phyloP scores from a whole-genome alignment of 1,140 invertebrate species.

The Atopsyche davidsoni region DNA sequence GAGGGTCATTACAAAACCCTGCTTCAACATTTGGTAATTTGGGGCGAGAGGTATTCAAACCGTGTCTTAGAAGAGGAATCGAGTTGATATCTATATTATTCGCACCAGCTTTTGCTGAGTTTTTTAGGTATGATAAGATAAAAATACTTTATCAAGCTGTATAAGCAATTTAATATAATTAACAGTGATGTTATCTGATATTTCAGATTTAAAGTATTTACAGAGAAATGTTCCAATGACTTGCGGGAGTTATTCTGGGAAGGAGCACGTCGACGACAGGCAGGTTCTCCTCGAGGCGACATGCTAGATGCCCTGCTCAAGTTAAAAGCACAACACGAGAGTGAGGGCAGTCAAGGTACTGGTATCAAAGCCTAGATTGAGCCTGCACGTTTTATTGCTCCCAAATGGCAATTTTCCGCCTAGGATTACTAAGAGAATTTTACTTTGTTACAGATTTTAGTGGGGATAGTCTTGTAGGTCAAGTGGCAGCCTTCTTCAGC shows the following conservation, averaged over 20 bases:
- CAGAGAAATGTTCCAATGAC: neutral
- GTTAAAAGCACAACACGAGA: neutral
- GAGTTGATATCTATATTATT: too few species aligned
- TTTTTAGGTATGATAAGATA: too few species aligned
- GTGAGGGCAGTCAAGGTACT: conserved; percentile 1
- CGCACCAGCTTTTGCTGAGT: too few species aligned
- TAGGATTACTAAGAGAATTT: neutral
- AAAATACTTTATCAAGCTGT: too few species aligned
- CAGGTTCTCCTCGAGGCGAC: neutral
- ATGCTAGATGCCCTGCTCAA: conserved; percentile 1
- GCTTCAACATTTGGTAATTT: too few species aligned
- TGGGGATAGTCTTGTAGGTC: conserved; percentile 49
- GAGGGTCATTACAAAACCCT: too few species aligned
- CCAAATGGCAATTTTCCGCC: neutral
- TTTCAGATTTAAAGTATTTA: conserved; percentile 4
- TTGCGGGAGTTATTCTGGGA: neutral
- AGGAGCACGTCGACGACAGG: neutral
- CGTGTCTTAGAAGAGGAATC: too few species aligned
- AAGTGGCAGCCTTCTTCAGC: conserved; percentile 53
- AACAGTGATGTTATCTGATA: too few species aligned
- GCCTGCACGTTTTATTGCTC: neutral
- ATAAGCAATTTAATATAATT: too few species aligned
- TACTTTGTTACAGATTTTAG: conserved; percentile 34
- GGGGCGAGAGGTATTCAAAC: too few species aligned
- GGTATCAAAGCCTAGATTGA: neutral